phyloP scores from a whole-genome alignment of 2,888 invertebrate genomes.

The Cheiracanthium punctorium region DNA sequence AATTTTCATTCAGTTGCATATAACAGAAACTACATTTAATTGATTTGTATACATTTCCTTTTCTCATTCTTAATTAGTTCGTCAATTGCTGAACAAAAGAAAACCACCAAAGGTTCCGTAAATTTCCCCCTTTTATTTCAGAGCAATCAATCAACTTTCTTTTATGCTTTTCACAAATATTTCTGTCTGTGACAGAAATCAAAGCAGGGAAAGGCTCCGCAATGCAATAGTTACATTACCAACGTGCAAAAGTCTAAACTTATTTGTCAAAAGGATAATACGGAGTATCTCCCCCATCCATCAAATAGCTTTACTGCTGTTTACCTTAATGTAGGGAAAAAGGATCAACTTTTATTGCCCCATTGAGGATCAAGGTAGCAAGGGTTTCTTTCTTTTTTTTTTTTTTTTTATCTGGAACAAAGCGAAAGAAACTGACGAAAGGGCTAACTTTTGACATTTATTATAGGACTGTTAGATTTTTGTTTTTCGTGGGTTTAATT shows the following conservation, averaged over 20 bases:
- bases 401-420: neutral
- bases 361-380: slow-evolving; percentile 12
- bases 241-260: slow-evolving; percentile 4
- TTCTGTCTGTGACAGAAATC: neutral
- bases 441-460: neutral
- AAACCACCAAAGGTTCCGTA: no score
- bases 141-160: neutral
- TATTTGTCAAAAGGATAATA: slow-evolving; percentile 19
- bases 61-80: neutral
- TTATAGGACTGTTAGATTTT: neutral
- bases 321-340: slow-evolving; percentile 6
- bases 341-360: slow-evolving; percentile 9
- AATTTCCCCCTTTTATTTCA: no score
- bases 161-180: neutral
- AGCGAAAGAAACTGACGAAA: neutral
- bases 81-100: neutral
- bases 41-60: neutral
- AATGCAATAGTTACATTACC: neutral
- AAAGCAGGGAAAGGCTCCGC: neutral
- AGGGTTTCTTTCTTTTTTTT: no score
- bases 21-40: neutral
- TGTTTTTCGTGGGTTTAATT: neutral
- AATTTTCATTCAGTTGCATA: no score
- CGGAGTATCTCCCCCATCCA: slow-evolving; percentile 1
- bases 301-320: slow-evolving; percentile 13